Conservation (phyloP, 2,797 vertebrate species). For the Eospalax fontanierii region DNA sequence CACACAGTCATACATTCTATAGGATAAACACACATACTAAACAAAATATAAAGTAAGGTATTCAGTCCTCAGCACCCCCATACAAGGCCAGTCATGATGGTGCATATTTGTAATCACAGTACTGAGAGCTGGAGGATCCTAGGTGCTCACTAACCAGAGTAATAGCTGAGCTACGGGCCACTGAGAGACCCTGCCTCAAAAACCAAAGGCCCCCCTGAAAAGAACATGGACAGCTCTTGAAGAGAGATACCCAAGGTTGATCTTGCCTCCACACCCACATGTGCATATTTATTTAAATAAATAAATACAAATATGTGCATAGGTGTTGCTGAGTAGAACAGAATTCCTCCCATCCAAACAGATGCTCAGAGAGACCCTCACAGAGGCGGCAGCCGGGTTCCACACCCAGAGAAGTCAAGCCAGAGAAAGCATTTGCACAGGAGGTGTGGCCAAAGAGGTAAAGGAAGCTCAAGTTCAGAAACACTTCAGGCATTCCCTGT, state of each 20-base stretch:
- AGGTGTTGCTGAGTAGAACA: background rate
- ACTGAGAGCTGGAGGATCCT: background rate
- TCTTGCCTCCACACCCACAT: background rate
- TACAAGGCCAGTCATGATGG: background rate
- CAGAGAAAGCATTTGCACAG: rapidly evolving
- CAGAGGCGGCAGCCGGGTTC: rapidly evolving
- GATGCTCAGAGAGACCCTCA: background rate
- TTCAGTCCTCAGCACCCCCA: background rate
- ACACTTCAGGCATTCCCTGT: background rate
- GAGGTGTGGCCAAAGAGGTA: no score
- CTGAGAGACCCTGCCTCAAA: background rate
- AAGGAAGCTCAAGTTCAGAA: background rate
- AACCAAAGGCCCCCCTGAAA: no score
- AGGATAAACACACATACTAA: background rate
- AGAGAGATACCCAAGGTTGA: background rate
- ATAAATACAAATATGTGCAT: background rate
- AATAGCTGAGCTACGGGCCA: background rate
- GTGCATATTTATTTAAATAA: background rate
- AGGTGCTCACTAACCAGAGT: no score
- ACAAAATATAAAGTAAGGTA: background rate
- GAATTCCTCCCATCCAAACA: background rate
- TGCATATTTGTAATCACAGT: background rate
- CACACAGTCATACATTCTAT: background rate
- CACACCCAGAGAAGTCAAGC: rapidly evolving
- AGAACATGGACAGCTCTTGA: background rate